These are phyloP conservation scores for Pollimyrus isidori DNA, from an alignment of 2,113 vertebrate genomes.

Conservation along the genomic window DNA sequence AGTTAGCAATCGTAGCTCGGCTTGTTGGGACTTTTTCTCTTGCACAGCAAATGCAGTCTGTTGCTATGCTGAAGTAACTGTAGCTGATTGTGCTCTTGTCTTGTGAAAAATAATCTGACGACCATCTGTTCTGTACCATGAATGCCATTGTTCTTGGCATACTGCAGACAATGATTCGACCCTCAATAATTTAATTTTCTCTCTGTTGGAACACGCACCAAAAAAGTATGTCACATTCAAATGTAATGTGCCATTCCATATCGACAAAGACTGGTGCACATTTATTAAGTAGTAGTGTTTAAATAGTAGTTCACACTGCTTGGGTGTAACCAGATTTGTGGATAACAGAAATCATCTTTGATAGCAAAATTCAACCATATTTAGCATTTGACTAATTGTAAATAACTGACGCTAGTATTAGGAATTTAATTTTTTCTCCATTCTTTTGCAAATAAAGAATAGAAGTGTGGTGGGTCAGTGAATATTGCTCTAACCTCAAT, in stretches of 20 bases:
- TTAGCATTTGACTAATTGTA: not conserved
- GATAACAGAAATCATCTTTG: not conserved
- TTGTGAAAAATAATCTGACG: constrained; percentile 33
- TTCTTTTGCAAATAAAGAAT: not conserved
- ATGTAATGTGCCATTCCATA: not conserved
- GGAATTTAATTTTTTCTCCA: not conserved
- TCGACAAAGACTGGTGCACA: not conserved
- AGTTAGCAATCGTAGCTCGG: not conserved
- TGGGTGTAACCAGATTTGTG: not conserved
- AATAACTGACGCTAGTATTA: not conserved
- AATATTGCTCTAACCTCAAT: not conserved
- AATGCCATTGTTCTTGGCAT: constrained; percentile 12
- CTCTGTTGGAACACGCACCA: not conserved
- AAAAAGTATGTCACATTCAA: not conserved
- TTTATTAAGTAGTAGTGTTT: not conserved
- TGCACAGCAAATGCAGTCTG: not conserved
- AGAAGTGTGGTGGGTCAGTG: not conserved
- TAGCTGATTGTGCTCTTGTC: constrained; percentile 19
- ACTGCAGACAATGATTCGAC: not conserved
- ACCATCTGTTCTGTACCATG: constrained; percentile 35
- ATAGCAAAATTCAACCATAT: not conserved
- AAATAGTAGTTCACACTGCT: not conserved
- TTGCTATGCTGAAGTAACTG: constrained; percentile 32
- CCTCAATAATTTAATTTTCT: not conserved
- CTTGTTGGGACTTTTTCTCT: not conserved